phyloP scores from a whole-genome alignment of 35 echinoderm and acorn worm species.

The Patiria miniata region DNA sequence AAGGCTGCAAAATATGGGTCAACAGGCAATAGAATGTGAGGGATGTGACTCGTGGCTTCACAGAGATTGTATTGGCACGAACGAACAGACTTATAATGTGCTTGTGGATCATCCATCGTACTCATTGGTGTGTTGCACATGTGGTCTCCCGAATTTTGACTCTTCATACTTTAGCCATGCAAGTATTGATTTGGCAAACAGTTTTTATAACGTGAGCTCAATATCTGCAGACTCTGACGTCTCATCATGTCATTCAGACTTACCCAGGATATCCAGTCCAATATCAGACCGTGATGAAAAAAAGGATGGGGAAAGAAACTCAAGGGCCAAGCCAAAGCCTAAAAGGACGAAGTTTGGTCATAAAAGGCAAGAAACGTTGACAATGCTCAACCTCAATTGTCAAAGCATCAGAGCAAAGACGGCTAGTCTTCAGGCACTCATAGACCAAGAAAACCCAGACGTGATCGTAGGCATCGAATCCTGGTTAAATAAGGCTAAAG shows the following conservation, averaged over 20 bases:
- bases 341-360: not conserved
- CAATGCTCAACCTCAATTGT: not conserved
- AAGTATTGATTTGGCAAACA: constrained; percentile 16
- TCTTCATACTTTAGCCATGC: not conserved
- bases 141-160: constrained; percentile 34
- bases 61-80: constrained; percentile 37
- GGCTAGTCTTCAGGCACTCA: not conserved
- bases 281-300: not conserved
- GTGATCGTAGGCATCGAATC: constrained; percentile 27
- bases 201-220: not conserved
- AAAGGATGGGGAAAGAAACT: not conserved
- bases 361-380: not conserved
- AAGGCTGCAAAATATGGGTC: constrained; percentile 48
- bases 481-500: constrained; percentile 24
- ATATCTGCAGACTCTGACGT: not conserved
- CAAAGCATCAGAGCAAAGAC: not conserved
- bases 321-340: no score
- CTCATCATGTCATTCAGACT: not conserved
- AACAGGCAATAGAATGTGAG: constrained; percentile 41
- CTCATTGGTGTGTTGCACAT: not conserved
- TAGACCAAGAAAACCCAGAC: not conserved
- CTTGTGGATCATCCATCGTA: not conserved
- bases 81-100: constrained; percentile 23
- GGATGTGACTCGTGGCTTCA: constrained; percentile 39
- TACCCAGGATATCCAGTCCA: not conserved